Percentiles rank a stretch among this genome's conserved stretches.
phyloP scores from a whole-genome alignment of 2,797 vertebrate genomes.

The Clarias fuscus region DNA sequence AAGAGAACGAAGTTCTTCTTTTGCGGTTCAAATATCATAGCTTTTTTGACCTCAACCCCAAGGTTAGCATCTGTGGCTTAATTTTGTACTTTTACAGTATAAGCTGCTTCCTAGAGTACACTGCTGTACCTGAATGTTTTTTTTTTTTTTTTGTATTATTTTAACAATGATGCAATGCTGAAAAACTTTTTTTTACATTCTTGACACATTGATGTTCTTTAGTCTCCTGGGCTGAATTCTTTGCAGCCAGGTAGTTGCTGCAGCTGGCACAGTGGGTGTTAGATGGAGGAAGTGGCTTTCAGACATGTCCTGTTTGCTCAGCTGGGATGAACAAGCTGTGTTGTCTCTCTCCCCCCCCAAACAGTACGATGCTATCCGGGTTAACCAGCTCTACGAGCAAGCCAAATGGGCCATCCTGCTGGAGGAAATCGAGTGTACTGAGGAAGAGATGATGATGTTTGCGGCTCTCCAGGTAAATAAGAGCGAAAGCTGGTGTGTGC shows the following conservation, averaged over 20 bases:
- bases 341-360: conserved; percentile 31
- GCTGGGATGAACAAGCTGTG: conserved; percentile 44
- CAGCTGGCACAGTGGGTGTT: conserved; percentile 32
- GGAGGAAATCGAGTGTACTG: conserved; percentile 98
- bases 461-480: conserved; percentile 92
- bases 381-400: conserved; percentile 98
- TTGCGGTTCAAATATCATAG: conserved; percentile 99
- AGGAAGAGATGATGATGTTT: conserved; percentile 99
- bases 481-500: not conserved
- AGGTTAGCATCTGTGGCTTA: conserved; percentile 72
- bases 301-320: conserved; percentile 51
- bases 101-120: not conserved
- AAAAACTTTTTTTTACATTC: not conserved
- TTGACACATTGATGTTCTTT: not conserved
- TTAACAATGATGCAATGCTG: not conserved
- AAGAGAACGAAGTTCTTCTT: conserved; percentile 95
- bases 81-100: not conserved
- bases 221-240: not conserved
- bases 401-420: conserved; percentile 97
- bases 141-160: not conserved
- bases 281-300: conserved; percentile 34
- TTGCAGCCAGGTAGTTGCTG: conserved; percentile 32
- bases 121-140: not conserved
- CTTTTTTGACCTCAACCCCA: conserved; percentile 99
- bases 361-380: conserved; percentile 97